Evolutionary conservation across 2,888 invertebrate species (phyloP), one percentile per base, ranked within the genome.

Genomic region (Shargacucullia verbasci): DNA sequence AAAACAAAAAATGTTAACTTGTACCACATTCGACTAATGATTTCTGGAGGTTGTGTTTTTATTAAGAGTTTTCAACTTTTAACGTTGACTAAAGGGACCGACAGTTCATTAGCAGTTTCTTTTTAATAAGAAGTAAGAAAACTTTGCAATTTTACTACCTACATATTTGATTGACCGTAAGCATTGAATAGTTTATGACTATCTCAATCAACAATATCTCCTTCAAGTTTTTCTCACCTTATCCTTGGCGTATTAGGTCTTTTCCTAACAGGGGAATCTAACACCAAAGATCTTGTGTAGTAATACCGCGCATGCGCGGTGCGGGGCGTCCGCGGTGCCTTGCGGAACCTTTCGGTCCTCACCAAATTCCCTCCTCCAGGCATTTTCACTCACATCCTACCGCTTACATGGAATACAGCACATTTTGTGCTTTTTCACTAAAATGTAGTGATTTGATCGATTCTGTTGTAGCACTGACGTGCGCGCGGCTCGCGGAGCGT

Each of bases 291-390:
- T 47, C 89, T 82, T 5, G 88, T 87, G 67, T 91, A 92, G 76
- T 91, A 91, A 58, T 89, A 87, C 40, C 85, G 85, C 46, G 87
- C 87, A 63, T 90, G 91, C 25, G 85, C 69, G 12, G 88, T 81
- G 49, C 86, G 76, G 6, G 84, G 81, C 33, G 83, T 84, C 48
- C 86, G 79, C 41, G 89, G 84, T 41, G 81, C 85, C 74, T 88
- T 90, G 50, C 84, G 85, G 76, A 88, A 92, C 76, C 89, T 76
- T 73, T 86, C 86, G 68, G 78, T 77, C 66, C 86, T 76, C 58
- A 87, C 78, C 53, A 87, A 65, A 72, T 87, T 89, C 59, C 88
- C 89, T 68, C 87, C 86, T 54, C 85, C 86, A 33, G 88, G 82
- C 92, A 92, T 92, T 39, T 80, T 54, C 80, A 71, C 76, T 87